These are phyloP conservation scores for Myotis findleyi DNA, from an alignment of 2,797 vertebrate genomes.

Conservation along the genomic window DNA sequence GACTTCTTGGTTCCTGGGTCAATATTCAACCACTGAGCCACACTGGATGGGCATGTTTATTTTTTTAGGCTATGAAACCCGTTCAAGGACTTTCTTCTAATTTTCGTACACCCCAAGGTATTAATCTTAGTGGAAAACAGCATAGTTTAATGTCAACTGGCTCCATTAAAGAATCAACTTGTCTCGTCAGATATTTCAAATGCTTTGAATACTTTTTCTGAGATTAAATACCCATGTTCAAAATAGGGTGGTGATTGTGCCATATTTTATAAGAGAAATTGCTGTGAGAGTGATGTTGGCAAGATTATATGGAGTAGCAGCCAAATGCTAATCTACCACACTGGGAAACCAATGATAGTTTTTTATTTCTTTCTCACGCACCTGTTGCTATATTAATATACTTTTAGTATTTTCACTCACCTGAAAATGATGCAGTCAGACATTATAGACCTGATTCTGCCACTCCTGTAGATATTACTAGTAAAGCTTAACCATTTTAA, in stretches of 20 bases:
- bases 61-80: slow-evolving; percentile 43
- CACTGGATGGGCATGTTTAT: not conserved
- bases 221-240: slow-evolving; percentile 60
- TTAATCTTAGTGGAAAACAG: slow-evolving; percentile 32
- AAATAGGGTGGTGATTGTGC: slow-evolving; percentile 31
- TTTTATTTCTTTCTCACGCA: slow-evolving; percentile 33
- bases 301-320: not conserved
- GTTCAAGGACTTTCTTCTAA: slow-evolving; percentile 28
- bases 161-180: slow-evolving; percentile 48
- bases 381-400: slow-evolving; percentile 37
- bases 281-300: slow-evolving; percentile 61
- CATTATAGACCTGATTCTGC: slow-evolving; percentile 42
- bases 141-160: not conserved
- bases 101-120: not conserved
- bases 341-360: not conserved
- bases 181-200: slow-evolving; percentile 63
- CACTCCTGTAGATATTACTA: not conserved
- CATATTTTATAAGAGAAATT: slow-evolving; percentile 54
- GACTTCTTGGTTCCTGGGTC: no score
- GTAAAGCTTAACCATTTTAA: slow-evolving; percentile 49
- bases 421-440: slow-evolving; percentile 47
- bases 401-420: slow-evolving; percentile 46
- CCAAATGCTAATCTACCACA: slow-evolving; percentile 29
- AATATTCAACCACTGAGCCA: no score
- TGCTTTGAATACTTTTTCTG: slow-evolving; percentile 59